Base-by-base conservation (phyloP, 92 coral and sea anemone genomes). In the Ricordea florida region DNA sequence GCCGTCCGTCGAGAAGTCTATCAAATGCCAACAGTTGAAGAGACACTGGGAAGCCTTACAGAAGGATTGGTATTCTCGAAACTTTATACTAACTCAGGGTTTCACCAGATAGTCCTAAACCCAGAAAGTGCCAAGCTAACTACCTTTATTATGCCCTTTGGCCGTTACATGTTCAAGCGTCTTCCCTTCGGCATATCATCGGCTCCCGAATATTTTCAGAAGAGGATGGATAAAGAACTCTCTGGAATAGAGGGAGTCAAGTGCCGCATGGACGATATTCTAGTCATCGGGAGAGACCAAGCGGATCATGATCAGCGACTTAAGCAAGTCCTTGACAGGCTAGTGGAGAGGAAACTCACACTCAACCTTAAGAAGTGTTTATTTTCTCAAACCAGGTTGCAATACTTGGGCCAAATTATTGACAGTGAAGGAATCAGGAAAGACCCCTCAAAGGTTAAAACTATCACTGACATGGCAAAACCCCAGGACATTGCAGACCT, bases 21-120 rank as follows among this genome's bases (percentile, higher is more conserved):
- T n/a, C n/a, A n/a, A n/a, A n/a, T n/a, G n/a, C n/a, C 85, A 25
- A 79, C 81, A 10, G 81, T 78, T 21, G 90, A 78, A 42, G 76
- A 57, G 27, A 85, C 90, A 30, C 77, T 85, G 32, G 91, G 82
- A 34, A 73, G 62, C 67, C 62, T 69, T 3, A 83, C 78, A 14
- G 83, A 34, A 61, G 85, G 79, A 10, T 24, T 73, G 5, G 75
- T 80, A 22, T n/a, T n/a, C n/a, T n/a, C n/a, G n/a, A n/a, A n/a
- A n/a, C n/a, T n/a, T n/a, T n/a, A n/a, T n/a, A n/a, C n/a, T n/a
- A n/a, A n/a, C n/a, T n/a, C n/a, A n/a, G n/a, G n/a, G n/a, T n/a
- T n/a, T n/a, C n/a, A n/a, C n/a, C n/a, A n/a, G n/a, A n/a, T n/a
- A n/a, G n/a, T n/a, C n/a, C n/a, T n/a, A n/a, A n/a, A n/a, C n/a